Conservation (phyloP, 2,113 vertebrate genomes). For the Strix uralensis region DNA sequence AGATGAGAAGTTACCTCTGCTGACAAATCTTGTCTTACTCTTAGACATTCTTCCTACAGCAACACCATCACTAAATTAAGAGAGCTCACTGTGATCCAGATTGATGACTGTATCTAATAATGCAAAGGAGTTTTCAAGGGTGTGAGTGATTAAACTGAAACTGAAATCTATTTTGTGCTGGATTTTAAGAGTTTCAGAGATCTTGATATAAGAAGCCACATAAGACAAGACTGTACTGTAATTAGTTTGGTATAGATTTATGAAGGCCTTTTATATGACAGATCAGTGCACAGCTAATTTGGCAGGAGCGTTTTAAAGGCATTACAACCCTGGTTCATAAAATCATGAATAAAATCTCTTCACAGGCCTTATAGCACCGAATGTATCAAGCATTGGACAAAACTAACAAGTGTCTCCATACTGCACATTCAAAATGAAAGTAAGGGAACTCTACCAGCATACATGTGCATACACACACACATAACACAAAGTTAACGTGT, state of each 20-base stretch:
- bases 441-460: not conserved
- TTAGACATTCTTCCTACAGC: not conserved
- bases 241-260: not conserved
- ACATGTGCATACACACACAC: not conserved
- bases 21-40: not conserved
- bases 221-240: not conserved
- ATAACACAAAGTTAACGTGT: fast-evolving
- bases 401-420: not conserved
- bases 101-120: not conserved
- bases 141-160: not conserved
- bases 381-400: not conserved
- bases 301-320: not conserved
- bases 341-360: not conserved
- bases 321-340: not conserved
- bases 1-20: not conserved
- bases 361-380: not conserved
- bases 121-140: not conserved
- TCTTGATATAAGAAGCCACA: not conserved
- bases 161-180: not conserved
- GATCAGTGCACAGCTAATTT: not conserved
- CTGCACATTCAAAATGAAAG: not conserved
- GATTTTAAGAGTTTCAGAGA: not conserved
- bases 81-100: not conserved
- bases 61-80: not conserved
- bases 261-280: not conserved